Conservation (phyloP, 2,113 vertebrate species). For the Enhydra lutris region DNA sequence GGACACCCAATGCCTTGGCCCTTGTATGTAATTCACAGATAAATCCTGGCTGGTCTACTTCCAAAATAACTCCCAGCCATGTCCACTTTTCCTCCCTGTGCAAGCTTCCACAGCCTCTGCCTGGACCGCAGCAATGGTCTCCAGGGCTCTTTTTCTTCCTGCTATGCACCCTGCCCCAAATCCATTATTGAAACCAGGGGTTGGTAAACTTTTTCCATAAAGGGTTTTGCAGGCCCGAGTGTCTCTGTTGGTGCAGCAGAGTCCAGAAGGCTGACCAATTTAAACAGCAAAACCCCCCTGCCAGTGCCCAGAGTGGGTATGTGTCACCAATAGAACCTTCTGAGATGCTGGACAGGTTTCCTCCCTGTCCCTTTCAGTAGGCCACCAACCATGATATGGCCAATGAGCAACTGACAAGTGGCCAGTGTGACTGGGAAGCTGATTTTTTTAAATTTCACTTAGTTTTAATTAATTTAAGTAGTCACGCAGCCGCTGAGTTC, state of each 20-base stretch:
- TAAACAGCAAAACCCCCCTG: neutral
- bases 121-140: neutral
- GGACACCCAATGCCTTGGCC: accelerated
- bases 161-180: accelerated
- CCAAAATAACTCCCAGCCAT: neutral
- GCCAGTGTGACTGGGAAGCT: neutral
- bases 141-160: accelerated
- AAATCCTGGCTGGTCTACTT: neutral
- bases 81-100: neutral
- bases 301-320: accelerated
- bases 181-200: neutral
- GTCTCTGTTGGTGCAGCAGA: neutral
- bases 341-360: accelerated
- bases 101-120: neutral
- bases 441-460: neutral
- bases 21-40: too few relatives aligned
- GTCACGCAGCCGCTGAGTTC: accelerated
- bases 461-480: neutral
- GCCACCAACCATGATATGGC: accelerated
- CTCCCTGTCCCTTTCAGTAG: accelerated
- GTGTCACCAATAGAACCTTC: accelerated
- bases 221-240: neutral
- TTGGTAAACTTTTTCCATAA: accelerated
- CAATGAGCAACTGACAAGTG: neutral
- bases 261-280: neutral